Conservation (phyloP, 2,888 invertebrate species). For the Tribolium freemani region DNA sequence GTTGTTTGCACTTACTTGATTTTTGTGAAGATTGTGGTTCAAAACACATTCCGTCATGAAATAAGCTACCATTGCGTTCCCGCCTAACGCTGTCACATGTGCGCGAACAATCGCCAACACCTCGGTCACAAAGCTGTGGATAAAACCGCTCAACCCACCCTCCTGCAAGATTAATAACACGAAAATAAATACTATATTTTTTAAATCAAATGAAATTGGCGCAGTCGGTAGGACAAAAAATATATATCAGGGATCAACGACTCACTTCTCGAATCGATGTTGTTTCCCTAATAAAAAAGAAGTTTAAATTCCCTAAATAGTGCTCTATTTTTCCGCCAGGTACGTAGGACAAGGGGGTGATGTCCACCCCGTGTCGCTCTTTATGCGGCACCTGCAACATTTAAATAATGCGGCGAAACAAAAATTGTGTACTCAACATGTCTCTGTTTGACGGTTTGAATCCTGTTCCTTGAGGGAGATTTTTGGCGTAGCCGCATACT, state of each 20-base stretch:
- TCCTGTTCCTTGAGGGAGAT: conserved; percentile 70
- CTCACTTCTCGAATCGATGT: conserved; percentile 87
- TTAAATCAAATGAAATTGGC: too few relatives aligned
- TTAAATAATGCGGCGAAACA: conserved; percentile 4
- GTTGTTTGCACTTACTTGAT: conserved; percentile 81
- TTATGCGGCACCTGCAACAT: conserved; percentile 64
- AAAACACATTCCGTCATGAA: conserved; percentile 93
- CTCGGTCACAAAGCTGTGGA: conserved; percentile 94
- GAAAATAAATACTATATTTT: too few relatives aligned
- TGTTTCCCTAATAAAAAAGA: conserved; percentile 96
- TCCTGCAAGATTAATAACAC: conserved; percentile 67
- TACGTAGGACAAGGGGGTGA: conserved; percentile 85
- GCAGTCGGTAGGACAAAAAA: too few relatives aligned
- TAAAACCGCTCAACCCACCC: conserved; percentile 94
- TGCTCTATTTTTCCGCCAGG: conserved; percentile 84
- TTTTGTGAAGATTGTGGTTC: conserved; percentile 94
- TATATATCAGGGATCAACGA: too few relatives aligned
- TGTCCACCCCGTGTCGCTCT: conserved; percentile 78
- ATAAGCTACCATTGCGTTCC: conserved; percentile 95
- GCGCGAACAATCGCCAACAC: conserved; percentile 93
- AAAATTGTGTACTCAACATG: conserved; percentile 59
- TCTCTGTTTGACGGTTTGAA: conserved; percentile 60
- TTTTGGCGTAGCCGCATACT: conserved; percentile 69
- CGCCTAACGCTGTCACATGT: conserved; percentile 93
- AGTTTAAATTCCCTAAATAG: conserved; percentile 91